These are phyloP conservation scores for Noctua janthina DNA, from an alignment of 2,888 invertebrate genomes.

Conservation along the genomic window DNA sequence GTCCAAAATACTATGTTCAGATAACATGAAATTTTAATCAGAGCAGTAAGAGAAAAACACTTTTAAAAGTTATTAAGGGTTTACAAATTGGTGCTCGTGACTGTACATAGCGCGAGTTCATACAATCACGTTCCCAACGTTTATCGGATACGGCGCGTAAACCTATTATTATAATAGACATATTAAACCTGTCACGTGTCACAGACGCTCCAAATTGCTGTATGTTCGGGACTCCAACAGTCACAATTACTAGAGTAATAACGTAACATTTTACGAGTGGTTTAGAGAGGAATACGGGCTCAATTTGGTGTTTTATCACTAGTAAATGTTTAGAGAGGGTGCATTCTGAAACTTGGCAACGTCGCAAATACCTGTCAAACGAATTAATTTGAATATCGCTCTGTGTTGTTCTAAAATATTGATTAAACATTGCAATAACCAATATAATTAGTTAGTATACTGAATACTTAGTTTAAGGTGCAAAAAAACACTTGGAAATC, in stretches of 20 bases:
- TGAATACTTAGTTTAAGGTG: not conserved
- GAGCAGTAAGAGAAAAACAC: too few relatives aligned
- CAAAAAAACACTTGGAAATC: not conserved
- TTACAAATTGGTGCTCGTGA: too few relatives aligned
- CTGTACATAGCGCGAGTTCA: constrained; percentile 4
- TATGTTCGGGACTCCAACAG: constrained; percentile 5
- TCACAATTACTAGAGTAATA: constrained; percentile 18
- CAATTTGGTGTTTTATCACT: not conserved
- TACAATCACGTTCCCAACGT: constrained; percentile 37
- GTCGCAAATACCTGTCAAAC: not conserved
- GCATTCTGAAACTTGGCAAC: not conserved
- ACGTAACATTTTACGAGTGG: constrained; percentile 24
- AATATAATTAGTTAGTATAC: not conserved
- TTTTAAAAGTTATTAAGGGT: too few relatives aligned
- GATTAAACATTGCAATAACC: not conserved
- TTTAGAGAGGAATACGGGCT: not conserved
- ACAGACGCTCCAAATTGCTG: constrained; percentile 21
- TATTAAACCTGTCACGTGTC: constrained; percentile 40
- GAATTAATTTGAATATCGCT: not conserved
- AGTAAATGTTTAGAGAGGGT: not conserved
- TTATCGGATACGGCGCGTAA: constrained; percentile 11
- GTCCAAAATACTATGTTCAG: too few relatives aligned
- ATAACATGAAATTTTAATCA: too few relatives aligned
- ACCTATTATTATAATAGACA: constrained; percentile 36
- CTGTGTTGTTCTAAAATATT: not conserved